Percentiles rank a stretch among this genome's conserved stretches.
Evolutionary conservation across 2,888 invertebrate genomes (phyloP).

Genomic region (Steinernema carpocapsae): DNA sequence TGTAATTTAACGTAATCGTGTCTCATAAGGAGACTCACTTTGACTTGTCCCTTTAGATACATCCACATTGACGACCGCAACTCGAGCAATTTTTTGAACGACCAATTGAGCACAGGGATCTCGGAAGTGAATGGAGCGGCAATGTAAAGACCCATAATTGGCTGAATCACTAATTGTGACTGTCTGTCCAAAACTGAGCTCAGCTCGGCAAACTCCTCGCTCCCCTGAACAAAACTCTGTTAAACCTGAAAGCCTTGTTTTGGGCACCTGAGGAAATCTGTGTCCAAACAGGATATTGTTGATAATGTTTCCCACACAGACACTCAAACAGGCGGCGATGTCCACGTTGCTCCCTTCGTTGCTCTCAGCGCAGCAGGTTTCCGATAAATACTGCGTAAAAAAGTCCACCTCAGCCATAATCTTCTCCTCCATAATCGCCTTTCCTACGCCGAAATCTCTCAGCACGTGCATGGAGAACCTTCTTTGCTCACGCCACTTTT

Average conservation of each 20-base stretch:
- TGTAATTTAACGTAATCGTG: no score
- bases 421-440: slow-evolving; percentile 65
- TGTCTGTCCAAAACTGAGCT: slow-evolving; percentile 58
- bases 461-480: slow-evolving; percentile 61
- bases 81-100: slow-evolving; percentile 59
- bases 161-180: slow-evolving; percentile 58
- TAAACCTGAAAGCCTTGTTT: not conserved
- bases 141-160: slow-evolving; percentile 62
- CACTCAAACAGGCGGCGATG: slow-evolving; percentile 52
- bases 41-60: slow-evolving; percentile 58
- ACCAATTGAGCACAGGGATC: slow-evolving; percentile 58
- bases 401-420: slow-evolving; percentile 54
- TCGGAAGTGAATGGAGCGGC: slow-evolving; percentile 57
- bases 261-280: slow-evolving; percentile 54
- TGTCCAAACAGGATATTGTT: slow-evolving; percentile 65
- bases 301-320: slow-evolving; percentile 68
- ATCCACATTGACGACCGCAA: slow-evolving; percentile 54
- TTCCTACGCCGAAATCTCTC: slow-evolving; percentile 67
- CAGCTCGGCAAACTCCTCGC: slow-evolving; percentile 11
- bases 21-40: slow-evolving; percentile 46
- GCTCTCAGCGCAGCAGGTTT: not conserved
- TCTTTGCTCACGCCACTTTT: slow-evolving; percentile 68
- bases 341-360: slow-evolving; percentile 39
- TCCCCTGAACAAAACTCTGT: not conserved
- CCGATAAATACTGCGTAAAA: slow-evolving; percentile 37